Base-by-base conservation (phyloP, 1,140 invertebrate genomes). In the Coboldia fuscipes region DNA sequence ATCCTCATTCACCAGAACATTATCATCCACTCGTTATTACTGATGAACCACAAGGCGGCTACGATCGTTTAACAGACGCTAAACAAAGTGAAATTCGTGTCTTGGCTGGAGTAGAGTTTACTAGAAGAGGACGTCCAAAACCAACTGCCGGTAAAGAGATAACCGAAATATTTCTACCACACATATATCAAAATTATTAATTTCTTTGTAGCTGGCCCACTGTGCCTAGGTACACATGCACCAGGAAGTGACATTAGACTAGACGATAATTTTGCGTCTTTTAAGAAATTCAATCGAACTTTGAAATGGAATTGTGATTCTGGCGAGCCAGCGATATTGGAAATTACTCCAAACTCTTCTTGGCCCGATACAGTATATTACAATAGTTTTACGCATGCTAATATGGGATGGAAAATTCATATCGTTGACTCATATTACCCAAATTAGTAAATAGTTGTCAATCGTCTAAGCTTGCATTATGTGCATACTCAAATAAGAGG, bases 21-120 rank as follows among this genome's bases (percentile, higher is more conserved):
- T 93, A 93, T 57, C 88, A 96, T 63, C 89, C 89, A 6, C 60
- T 96, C 22, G 84, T 94, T 30, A 80, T 96, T 37, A 88, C 86
- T 3, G 75, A 82, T 46, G 83, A 88, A 48, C 69, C 75, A 2
- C 68, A 73, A 41, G 84, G 84, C 27, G 84, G 82, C 0, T 80
- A 75, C 37, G 78, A 81, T 45, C 63, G 71, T 21, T 57, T 82
- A 2, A 66, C 62, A 13, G 77, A 81, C 47, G 65, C 63, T 3
- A 72, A 75, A 20, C 72, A 79, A 48, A 69, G 66, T 30, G 65
- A 67, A 41, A 67, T 82, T 36, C 60, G 76, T 34, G 77, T 89
- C n/a, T 57, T 89, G 20, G 82, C 82, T 17, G 84, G 85, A 8
- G 77, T 86, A 2, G 78, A 84, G 41, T 79, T 75, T 46, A 82